phyloP scores from a whole-genome alignment of 2,888 invertebrate species.

The Rhagonycha lutea region DNA sequence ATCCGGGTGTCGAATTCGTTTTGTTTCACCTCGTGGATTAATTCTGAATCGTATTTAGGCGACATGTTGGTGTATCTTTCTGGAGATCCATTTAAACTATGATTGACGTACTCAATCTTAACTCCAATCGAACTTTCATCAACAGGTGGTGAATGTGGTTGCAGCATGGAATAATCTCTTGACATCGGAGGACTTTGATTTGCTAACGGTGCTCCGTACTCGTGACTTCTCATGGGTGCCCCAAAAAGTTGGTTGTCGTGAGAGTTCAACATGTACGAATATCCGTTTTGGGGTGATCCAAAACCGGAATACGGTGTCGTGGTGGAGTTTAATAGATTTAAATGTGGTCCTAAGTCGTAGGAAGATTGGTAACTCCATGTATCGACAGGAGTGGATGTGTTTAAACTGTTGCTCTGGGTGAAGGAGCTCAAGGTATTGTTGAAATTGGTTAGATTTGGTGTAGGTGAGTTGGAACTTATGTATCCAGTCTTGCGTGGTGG shows the following conservation, averaged over 20 bases:
- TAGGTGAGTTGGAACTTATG: slow-evolving; percentile 71
- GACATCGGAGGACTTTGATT: slow-evolving; percentile 67
- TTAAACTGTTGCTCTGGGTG: slow-evolving; percentile 57
- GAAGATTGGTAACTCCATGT: slow-evolving; percentile 80
- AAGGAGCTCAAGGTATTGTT: slow-evolving; percentile 61
- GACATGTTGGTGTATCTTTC: slow-evolving; percentile 66
- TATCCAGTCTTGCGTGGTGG: slow-evolving; percentile 88
- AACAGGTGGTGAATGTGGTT: slow-evolving; percentile 62
- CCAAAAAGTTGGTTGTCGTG: slow-evolving; percentile 75
- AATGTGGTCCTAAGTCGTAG: slow-evolving; percentile 77
- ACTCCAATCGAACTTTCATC: slow-evolving; percentile 54
- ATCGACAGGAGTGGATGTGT: slow-evolving; percentile 63
- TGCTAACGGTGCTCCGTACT: slow-evolving; percentile 59
- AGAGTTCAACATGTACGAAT: slow-evolving; percentile 68
- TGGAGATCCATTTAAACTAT: slow-evolving; percentile 54
- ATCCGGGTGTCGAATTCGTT: slow-evolving; percentile 51
- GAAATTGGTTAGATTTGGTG: slow-evolving; percentile 60
- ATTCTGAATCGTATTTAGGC: slow-evolving; percentile 62
- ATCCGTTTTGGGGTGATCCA: slow-evolving; percentile 63
- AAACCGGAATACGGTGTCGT: slow-evolving; percentile 66
- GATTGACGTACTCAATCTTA: slow-evolving; percentile 55
- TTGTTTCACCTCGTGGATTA: slow-evolving; percentile 59
- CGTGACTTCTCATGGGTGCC: slow-evolving; percentile 65
- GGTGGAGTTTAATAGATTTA: slow-evolving; percentile 73
- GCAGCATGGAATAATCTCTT: slow-evolving; percentile 69